Conservation (phyloP, 1,140 invertebrate genomes). For the Phortica variegata region DNA sequence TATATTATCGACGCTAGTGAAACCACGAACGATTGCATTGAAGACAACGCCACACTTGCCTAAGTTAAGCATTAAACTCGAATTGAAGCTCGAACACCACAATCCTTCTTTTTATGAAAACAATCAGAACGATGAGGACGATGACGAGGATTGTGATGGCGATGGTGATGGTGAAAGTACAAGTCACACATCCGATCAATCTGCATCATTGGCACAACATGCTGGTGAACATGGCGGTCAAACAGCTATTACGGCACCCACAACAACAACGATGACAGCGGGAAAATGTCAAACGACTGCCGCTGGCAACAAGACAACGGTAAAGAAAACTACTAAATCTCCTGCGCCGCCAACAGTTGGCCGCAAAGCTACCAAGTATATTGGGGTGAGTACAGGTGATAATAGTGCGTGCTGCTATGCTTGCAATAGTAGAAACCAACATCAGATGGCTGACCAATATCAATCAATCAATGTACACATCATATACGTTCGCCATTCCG, state of each 20-base stretch:
- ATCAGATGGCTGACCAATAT: conserved; percentile 6
- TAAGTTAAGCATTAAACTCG: conserved; percentile 49
- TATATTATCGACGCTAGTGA: conserved; percentile 21
- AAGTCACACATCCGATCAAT: conserved; percentile 44
- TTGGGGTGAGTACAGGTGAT: conserved; percentile 60
- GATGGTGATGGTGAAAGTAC: conserved; percentile 43
- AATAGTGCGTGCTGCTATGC: conserved; percentile 49
- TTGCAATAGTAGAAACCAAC: conserved; percentile 21
- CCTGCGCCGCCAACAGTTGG: conserved; percentile 62
- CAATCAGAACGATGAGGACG: conserved; percentile 33
- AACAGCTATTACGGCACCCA: no score
- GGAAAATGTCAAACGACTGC: conserved; percentile 21
- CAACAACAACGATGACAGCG: conserved; percentile 14
- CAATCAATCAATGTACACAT: no score
- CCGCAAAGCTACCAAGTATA: conserved; percentile 64
- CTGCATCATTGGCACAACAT: conserved; percentile 25
- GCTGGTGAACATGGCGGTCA: conserved; percentile 3
- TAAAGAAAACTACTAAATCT: conserved; percentile 54
- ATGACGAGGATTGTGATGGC: conserved; percentile 32
- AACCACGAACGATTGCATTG: conserved; percentile 47
- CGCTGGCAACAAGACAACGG: conserved; percentile 32
- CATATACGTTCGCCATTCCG: no score
- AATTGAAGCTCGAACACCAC: conserved; percentile 52
- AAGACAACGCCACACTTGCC: conserved; percentile 52
- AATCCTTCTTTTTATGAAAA: conserved; percentile 51